A percentile compares a stretch with the other conserved stretches of the same genome.
Evolutionary conservation across 1,140 invertebrate genomes (phyloP).

Genomic region (Wiebesia pumilae): DNA sequence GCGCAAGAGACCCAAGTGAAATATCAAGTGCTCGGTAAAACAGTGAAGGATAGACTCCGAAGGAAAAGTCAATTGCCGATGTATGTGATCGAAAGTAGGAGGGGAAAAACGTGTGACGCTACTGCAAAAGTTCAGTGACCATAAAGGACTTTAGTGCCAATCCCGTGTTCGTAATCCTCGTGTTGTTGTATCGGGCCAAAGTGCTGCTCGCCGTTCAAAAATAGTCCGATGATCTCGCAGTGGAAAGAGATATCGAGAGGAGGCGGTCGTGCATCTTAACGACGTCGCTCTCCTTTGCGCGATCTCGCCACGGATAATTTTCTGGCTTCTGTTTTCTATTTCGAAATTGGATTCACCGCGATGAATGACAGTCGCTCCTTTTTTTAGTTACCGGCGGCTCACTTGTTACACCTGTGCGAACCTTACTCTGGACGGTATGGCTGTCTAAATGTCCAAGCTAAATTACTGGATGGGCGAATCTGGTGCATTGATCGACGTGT

Average conservation of each 20-base stretch:
- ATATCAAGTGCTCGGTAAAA: conserved; percentile 17
- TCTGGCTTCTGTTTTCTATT: conserved; percentile 53
- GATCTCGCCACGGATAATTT: conserved; percentile 48
- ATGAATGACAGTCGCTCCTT: neutral
- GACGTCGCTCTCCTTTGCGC: conserved; percentile 14
- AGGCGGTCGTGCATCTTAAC: conserved; percentile 10
- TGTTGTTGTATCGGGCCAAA: conserved; percentile 58
- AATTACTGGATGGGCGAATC: too few relatives aligned
- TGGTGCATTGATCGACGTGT: neutral
- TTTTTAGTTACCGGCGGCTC: neutral
- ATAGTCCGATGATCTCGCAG: conserved; percentile 59
- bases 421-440: too few relatives aligned
- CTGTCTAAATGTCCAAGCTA: too few relatives aligned
- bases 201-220: conserved; percentile 63
- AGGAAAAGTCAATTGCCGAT: too few relatives aligned
- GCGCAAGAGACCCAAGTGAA: neutral
- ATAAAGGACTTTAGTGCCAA: conserved; percentile 70
- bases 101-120: neutral
- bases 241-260: conserved; percentile 18
- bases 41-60: neutral
- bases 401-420: too few relatives aligned
- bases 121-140: conserved; percentile 71
- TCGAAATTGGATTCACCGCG: conserved; percentile 25
- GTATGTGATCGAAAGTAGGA: neutral
- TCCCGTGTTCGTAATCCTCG: conserved; percentile 30